Evolutionary conservation across 1,140 invertebrate species (phyloP), one percentile per base, ranked within the genome.

Genomic region (Sogatella furcifera): DNA sequence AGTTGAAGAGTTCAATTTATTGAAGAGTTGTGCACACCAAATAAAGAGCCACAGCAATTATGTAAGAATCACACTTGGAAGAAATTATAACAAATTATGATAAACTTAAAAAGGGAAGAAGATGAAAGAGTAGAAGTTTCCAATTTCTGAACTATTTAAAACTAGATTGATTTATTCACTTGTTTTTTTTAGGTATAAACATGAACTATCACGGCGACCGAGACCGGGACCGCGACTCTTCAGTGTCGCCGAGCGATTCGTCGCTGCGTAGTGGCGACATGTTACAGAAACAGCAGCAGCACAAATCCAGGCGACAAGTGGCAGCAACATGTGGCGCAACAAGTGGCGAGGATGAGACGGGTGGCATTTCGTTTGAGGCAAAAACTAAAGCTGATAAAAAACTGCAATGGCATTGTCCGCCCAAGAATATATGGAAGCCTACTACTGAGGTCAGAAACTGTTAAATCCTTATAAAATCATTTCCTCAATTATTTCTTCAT

Each of bases 351-450:
- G 46, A 15, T 8, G 21, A 2, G 46, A 49, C 1, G 15, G 46
- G 21, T 49, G 46, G 46, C 11, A 49, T 49, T 14, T 49, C 21
- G 46, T 49, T 49, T 49, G 19, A 5, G 21, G 14, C 14, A 6
- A 21, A 14, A 14, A 38, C 17, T 14, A 13, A 38, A 44, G 2
- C 46, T 11, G 14, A 14, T 19, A 38, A 38, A 13, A 63, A 60
- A 42, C 55, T 61, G 22, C 75, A 77, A 67, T 93, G 89, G 89
- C 83, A 86, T 64, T 84, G 83, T 66, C 85, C 88, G 9, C 84
- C 89, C 0, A 91, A 90, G 67, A 78, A 78, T 44, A 83, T 95
- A 14, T 91, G 91, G 83, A 89, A 88, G 67, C 83, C 85, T 24
- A 81, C 84, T 10, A 75, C 90, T 2, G 86, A 90, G 76, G 84